Percentiles rank a stretch among this genome's conserved stretches.
Evolutionary conservation across 1,140 invertebrate genomes (phyloP).

Genomic region (Habropoda laboriosa): DNA sequence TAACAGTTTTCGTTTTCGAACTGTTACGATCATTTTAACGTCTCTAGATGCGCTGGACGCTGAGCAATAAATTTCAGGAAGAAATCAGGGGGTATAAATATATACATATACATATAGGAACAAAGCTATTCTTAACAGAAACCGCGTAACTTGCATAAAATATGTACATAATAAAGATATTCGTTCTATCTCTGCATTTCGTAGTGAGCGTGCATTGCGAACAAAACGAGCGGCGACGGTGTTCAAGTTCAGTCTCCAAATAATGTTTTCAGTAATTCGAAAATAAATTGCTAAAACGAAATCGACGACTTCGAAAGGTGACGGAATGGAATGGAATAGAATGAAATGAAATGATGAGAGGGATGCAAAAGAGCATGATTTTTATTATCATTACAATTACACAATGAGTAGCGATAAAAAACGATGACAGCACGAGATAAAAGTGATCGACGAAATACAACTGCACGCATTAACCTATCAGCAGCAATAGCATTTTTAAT

Average conservation of each 20-base stretch:
- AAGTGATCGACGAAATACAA: not conserved
- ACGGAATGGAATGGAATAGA: conserved; percentile 26
- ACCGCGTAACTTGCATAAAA: not conserved
- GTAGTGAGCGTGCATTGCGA: not conserved
- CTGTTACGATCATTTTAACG: too few species aligned
- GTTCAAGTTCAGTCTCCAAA: too few species aligned
- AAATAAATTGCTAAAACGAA: not conserved
- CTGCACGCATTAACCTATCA: not conserved
- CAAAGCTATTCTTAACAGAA: not conserved
- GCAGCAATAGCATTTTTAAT: not conserved
- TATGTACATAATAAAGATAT: not conserved
- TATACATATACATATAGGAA: too few species aligned
- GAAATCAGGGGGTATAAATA: not conserved
- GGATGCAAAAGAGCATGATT: conserved; percentile 52
- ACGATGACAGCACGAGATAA: not conserved
- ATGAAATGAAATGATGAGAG: conserved; percentile 59
- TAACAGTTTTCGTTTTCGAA: too few species aligned
- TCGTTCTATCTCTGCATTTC: not conserved
- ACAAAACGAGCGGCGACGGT: too few species aligned
- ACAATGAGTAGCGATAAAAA: conserved; percentile 42
- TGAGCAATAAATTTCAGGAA: not conserved
- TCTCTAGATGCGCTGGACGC: not conserved
- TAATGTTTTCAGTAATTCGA: too few species aligned
- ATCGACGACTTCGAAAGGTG: conserved; percentile 27
- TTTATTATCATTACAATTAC: conserved; percentile 63